Conservation (phyloP, 2,113 vertebrate genomes). For the Pollachius pollachius region DNA sequence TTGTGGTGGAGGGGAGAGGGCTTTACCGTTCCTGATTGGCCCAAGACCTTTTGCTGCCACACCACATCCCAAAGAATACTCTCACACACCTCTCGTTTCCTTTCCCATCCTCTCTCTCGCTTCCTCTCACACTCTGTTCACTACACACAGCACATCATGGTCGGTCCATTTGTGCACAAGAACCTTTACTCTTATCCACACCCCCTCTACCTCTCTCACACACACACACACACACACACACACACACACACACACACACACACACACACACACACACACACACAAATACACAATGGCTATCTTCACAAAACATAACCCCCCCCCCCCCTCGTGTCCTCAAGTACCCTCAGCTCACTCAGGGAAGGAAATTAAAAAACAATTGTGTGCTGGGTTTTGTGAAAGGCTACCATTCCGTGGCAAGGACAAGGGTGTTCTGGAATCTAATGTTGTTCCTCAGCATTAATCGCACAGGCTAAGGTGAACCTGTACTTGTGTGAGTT, state of each 20-base stretch:
- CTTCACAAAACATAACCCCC: neutral
- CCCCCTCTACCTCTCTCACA: neutral
- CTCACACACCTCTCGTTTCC: constrained; percentile 28
- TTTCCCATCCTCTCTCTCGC: constrained; percentile 10
- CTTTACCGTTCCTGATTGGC: no score
- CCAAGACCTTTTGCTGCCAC: no score
- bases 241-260: neutral
- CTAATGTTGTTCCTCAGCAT: neutral
- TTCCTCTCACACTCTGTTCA: constrained; percentile 2
- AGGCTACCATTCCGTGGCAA: constrained; percentile 38
- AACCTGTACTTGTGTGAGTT: neutral
- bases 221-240: neutral
- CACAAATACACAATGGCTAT: constrained; percentile 1
- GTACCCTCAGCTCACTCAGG: constrained; percentile 37
- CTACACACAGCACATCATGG: constrained; percentile 5
- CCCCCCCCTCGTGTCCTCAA: constrained; percentile 13
- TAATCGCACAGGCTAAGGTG: no score
- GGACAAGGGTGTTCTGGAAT: constrained; percentile 42
- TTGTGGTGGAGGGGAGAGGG: no score
- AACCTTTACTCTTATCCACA: constrained; percentile 21
- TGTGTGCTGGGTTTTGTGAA: constrained; percentile 41
- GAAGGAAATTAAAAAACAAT: constrained; percentile 55
- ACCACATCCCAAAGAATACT: neutral
- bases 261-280: constrained; percentile 2
- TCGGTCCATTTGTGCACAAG: constrained; percentile 20